These are phyloP conservation scores for Mythimna pallens DNA, from an alignment of 2,888 invertebrate genomes.

Conservation along the genomic window DNA sequence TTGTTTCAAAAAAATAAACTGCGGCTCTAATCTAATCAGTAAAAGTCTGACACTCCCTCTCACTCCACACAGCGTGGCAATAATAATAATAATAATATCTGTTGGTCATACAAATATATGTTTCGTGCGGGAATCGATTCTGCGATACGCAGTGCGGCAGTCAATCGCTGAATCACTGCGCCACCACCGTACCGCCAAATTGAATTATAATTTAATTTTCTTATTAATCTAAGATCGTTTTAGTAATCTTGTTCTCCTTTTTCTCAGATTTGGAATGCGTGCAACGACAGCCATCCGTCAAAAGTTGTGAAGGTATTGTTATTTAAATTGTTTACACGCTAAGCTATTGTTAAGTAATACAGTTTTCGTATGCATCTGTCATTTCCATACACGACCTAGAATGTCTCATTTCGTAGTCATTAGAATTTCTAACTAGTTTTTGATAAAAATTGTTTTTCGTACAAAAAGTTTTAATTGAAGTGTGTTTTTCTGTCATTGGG, in stretches of 20 bases:
- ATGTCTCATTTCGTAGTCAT: constrained; percentile 5
- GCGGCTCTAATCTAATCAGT: no score
- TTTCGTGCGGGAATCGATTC: no score
- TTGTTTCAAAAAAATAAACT: no score
- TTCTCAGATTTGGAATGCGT: constrained; percentile 71
- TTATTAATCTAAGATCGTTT: not conserved
- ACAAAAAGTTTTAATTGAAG: constrained; percentile 7
- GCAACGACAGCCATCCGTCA: constrained; percentile 61
- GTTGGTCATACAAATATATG: no score
- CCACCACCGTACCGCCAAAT: not conserved
- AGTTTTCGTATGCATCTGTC: not conserved
- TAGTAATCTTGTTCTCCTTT: constrained; percentile 12
- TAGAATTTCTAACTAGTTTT: constrained; percentile 12
- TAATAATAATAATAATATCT: no score
- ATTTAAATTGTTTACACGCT: not conserved
- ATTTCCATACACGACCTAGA: not conserved
- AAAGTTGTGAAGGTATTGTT: constrained; percentile 74
- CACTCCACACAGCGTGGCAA: no score
- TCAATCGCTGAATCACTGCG: no score
- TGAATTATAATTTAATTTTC: not conserved
- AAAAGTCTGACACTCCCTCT: no score
- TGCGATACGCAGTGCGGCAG: no score
- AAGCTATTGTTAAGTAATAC: constrained; percentile 6
- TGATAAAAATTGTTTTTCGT: not conserved
- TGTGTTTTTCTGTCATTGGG: constrained; percentile 17